Percentiles rank a stretch among this genome's conserved stretches.
Conservation (phyloP, 2,113 vertebrate species). For the Epinephelus moara region DNA sequence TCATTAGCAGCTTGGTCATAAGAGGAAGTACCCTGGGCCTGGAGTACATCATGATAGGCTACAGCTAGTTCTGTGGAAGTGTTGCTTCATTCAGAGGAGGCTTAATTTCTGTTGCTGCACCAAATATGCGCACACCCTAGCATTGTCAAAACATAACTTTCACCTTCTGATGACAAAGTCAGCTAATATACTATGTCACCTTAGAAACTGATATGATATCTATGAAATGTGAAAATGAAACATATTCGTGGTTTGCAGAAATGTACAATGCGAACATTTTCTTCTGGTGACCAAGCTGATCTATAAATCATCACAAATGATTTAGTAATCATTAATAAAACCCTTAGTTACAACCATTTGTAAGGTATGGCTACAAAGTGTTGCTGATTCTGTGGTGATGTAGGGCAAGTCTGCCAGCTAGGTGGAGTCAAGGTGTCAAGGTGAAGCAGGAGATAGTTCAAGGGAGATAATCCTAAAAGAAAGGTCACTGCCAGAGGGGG, state of each 20-base stretch:
- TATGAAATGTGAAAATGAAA: no score
- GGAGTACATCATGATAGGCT: slow-evolving; percentile 10
- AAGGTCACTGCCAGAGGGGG: slow-evolving; percentile 22
- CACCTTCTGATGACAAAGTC: no score
- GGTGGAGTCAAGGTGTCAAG: not conserved
- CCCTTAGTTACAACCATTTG: no score
- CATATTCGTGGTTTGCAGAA: no score
- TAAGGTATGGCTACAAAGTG: not conserved
- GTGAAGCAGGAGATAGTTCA: slow-evolving; percentile 29
- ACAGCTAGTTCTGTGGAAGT: slow-evolving; percentile 15
- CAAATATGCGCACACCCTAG: not conserved
- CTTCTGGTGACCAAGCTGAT: not conserved
- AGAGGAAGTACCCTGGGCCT: slow-evolving; percentile 31
- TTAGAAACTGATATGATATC: no score
- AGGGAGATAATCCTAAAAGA: slow-evolving; percentile 35
- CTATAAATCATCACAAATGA: not conserved
- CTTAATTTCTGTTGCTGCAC: slow-evolving; percentile 7
- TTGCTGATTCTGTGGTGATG: slow-evolving; percentile 1
- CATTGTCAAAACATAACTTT: not conserved
- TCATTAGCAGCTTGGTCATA: slow-evolving; percentile 35
- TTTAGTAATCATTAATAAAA: not conserved
- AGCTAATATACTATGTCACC: no score
- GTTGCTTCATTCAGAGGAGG: slow-evolving; percentile 15
- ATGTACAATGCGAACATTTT: no score
- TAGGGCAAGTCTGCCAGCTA: not conserved